Conservation (phyloP, 2,888 invertebrate species). For the Acholoe squamosa region DNA sequence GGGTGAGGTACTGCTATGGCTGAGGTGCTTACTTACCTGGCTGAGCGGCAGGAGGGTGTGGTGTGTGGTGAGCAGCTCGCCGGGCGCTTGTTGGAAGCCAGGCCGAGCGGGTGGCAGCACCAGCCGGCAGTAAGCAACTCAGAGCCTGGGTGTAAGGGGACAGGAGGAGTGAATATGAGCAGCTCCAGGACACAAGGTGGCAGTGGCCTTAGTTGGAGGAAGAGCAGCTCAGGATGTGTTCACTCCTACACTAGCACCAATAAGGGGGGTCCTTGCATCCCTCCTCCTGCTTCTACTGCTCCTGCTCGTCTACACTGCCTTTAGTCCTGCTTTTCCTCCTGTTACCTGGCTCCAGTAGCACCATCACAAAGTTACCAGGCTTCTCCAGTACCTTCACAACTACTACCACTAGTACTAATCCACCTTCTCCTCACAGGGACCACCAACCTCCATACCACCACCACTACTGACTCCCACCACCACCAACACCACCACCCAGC, state of each 20-base stretch:
- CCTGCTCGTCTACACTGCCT: background rate
- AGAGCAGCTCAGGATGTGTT: background rate
- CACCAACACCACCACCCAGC: background rate
- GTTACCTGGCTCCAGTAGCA: background rate
- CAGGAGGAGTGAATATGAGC: too few species aligned
- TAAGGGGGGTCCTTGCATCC: background rate
- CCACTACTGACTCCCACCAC: background rate
- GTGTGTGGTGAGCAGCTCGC: background rate
- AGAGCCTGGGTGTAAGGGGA: too few species aligned
- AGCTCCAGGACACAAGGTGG: background rate
- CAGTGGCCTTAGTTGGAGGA: background rate
- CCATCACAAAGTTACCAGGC: background rate
- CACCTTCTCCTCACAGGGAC: background rate
- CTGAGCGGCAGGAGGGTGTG: background rate
- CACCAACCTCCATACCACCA: background rate
- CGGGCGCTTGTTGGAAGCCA: background rate
- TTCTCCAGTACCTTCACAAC: background rate
- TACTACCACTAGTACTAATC: slow-evolving; percentile 19
- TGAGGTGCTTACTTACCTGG: background rate
- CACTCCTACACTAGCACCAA: background rate
- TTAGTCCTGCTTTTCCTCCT: background rate
- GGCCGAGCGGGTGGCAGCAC: background rate
- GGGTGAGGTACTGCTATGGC: background rate
- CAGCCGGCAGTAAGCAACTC: background rate
- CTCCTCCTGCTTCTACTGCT: background rate